phyloP scores from a whole-genome alignment of 2,113 vertebrate genomes.

The Nycticryphes semicollaris region DNA sequence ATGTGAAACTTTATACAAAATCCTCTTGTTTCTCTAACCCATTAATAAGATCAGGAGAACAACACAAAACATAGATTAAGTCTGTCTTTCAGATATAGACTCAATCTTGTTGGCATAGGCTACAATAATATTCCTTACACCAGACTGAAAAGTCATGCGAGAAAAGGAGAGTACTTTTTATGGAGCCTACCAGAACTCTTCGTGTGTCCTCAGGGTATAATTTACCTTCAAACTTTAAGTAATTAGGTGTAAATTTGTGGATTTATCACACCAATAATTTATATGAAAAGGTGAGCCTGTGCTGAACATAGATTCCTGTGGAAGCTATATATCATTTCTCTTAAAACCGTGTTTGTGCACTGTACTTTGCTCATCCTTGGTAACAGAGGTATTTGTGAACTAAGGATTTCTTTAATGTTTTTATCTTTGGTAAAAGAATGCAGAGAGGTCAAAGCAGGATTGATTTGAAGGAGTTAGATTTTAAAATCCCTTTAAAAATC shows the following conservation, averaged over 20 bases:
- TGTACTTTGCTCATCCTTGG: conserved; percentile 6
- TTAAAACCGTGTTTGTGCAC: not conserved
- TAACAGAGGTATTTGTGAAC: conserved; percentile 14
- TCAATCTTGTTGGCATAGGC: not conserved
- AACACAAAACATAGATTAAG: conserved; percentile 61
- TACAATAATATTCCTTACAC: not conserved
- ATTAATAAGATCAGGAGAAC: conserved; percentile 59
- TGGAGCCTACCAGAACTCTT: not conserved
- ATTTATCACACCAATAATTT: not conserved
- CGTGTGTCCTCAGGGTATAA: not conserved
- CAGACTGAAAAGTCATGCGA: not conserved
- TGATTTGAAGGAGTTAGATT: conserved; percentile 74
- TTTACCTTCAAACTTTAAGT: not conserved
- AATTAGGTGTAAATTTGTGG: not conserved
- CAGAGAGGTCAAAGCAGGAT: conserved; percentile 52
- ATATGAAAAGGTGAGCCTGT: not conserved
- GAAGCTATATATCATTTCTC: not conserved
- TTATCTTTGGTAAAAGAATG: conserved; percentile 47
- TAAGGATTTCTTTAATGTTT: conserved; percentile 49
- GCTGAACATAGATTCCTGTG: not conserved
- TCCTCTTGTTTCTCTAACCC: conserved; percentile 57
- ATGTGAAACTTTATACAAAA: conserved; percentile 47
- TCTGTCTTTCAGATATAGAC: conserved; percentile 17
- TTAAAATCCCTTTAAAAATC: conserved; percentile 77
- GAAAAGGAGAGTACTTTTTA: not conserved